These are phyloP conservation scores for Aphelenchoides avenae DNA, from an alignment of 1,140 invertebrate species.

Conservation along the genomic window DNA sequence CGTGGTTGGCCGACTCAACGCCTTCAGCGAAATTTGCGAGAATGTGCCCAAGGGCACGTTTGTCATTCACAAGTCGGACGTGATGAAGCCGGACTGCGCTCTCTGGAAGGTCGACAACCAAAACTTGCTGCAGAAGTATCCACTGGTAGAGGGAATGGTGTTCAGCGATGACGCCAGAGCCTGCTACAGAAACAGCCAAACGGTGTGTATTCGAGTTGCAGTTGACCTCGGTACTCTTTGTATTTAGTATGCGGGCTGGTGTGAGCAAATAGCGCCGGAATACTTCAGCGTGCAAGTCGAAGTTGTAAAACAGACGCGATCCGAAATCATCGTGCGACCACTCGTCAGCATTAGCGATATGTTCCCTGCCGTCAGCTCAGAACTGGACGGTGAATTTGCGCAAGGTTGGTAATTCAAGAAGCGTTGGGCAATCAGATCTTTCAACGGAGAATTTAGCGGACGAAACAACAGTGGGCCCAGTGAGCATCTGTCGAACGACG, in stretches of 20 bases:
- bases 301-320: constrained; percentile 35
- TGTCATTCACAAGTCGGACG: constrained; percentile 31
- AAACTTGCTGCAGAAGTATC: constrained; percentile 41
- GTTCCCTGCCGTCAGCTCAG: constrained; percentile 24
- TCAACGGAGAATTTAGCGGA: too few species aligned
- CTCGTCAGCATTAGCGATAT: constrained; percentile 28
- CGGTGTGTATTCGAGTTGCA: constrained; percentile 6
- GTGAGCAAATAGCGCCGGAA: constrained; percentile 16
- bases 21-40: too few species aligned
- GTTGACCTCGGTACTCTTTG: background rate
- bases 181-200: constrained; percentile 30
- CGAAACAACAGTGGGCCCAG: too few species aligned
- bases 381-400: too few species aligned
- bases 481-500: background rate
- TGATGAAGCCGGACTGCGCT: constrained; percentile 29
- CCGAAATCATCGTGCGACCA: constrained; percentile 35
- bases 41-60: constrained; percentile 36
- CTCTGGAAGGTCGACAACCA: constrained; percentile 40
- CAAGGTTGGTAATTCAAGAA: too few species aligned
- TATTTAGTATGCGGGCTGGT: constrained; percentile 44
- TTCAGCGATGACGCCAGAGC: background rate
- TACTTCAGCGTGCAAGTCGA: constrained; percentile 7
- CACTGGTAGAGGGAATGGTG: constrained; percentile 23
- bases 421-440: too few species aligned
- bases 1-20: too few species aligned